These are phyloP conservation scores for Whitmania pigra DNA, from an alignment of 1,140 invertebrate genomes.

Conservation along the genomic window DNA sequence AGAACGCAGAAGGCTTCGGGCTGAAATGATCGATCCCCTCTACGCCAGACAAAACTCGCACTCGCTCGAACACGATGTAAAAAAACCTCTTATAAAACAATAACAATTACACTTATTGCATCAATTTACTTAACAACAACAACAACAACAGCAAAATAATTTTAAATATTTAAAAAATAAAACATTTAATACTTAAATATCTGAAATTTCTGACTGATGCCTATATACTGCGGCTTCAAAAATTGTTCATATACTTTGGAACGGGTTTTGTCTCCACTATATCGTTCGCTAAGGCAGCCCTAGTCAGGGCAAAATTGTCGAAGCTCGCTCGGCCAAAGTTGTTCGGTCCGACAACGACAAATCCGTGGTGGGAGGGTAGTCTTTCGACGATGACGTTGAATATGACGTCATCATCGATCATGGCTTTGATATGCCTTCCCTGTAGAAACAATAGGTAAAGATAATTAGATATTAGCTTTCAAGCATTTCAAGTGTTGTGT, in stretches of 20 bases:
- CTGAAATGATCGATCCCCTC: slow-evolving; percentile 35
- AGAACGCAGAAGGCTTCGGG: slow-evolving; percentile 57
- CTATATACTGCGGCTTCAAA: too few species aligned
- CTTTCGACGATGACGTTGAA: background rate
- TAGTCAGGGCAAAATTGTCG: background rate
- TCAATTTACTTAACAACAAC: too few species aligned
- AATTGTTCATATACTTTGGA: too few species aligned
- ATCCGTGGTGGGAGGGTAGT: background rate
- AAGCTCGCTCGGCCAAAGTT: slow-evolving; percentile 9
- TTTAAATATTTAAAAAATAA: too few species aligned
- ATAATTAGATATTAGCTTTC: too few species aligned
- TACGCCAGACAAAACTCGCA: slow-evolving; percentile 19
- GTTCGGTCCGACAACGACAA: slow-evolving; percentile 7
- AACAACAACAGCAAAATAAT: too few species aligned
- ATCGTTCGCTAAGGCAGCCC: background rate
- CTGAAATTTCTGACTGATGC: too few species aligned
- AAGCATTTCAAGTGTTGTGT: background rate
- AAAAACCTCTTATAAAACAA: too few species aligned
- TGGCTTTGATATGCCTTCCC: background rate
- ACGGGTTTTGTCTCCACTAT: too few species aligned
- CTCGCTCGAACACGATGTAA: too few species aligned
- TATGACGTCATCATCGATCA: slow-evolving; percentile 11
- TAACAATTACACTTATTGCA: too few species aligned
- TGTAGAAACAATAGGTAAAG: background rate
- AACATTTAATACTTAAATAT: too few species aligned